Base-by-base conservation (phyloP, 2,797 vertebrate genomes). In the Coracias cyanogaster region DNA sequence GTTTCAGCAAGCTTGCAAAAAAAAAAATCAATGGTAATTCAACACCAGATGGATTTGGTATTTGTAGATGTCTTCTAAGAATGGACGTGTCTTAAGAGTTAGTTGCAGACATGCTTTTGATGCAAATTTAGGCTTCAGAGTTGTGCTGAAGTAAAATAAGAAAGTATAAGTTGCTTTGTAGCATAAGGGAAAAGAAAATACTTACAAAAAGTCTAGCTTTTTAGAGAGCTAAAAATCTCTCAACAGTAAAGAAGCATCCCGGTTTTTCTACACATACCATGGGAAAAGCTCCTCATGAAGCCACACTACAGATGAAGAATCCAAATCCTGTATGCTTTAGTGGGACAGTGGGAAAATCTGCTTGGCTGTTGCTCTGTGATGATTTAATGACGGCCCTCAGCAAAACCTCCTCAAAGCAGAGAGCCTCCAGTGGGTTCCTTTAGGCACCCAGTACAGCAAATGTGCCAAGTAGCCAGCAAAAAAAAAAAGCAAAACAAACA, bases 111-210 rank as follows among this genome's bases (percentile, higher is more conserved):
- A 18, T 39, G 45, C 5, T 87, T 93, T 79, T 73, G 55, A 71
- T 43, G 64, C 71, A 96, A 82, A 89, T 96, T 87, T 86, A 96
- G 74, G 64, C 31, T 92, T 92, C 43, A 82, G 57, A 90, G 55
- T 67, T n/a, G 37, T 7, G 4, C 25, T 77, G 48, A 93, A 93
- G 62, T 76, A 86, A 93, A 94, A 72, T 39, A 79, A 26, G 18
- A 33, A 94, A 80, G 13, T 19, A 0, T 39, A 76, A 85, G 22
- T 86, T 90, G 35, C 51, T 90, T 84, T 73, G 67, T 29, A 66
- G 55, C 39, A 77, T 52, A 69, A 82, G 18, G 49, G 82, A 91
- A 79, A 15, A 83, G 20, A 72, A 89, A 95, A 89, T n/a, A 76
- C 49, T 86, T 64, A 13, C 26, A 81, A 69, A 94, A 91, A 61